Conservation (phyloP, 2,888 invertebrate genomes). For the Dryococelus australis region DNA sequence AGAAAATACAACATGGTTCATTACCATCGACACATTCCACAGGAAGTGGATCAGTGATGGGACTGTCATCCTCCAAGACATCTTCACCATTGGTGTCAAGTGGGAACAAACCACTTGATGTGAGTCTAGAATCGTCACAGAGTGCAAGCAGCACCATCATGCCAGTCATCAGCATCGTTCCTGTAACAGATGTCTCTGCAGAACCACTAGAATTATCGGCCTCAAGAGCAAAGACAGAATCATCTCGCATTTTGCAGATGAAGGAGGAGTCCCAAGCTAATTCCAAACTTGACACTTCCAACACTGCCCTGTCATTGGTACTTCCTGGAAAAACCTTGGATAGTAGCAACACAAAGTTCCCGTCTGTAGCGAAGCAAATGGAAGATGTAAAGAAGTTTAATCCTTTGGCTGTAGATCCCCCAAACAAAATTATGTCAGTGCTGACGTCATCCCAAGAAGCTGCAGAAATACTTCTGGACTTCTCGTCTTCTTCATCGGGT, state of each 20-base stretch:
- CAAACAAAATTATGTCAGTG: constrained; percentile 32
- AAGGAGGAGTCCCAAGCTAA: constrained; percentile 36
- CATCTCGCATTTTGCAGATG: constrained; percentile 27
- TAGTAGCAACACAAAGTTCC: constrained; percentile 36
- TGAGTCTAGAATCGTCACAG: constrained; percentile 35
- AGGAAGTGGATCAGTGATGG: background rate
- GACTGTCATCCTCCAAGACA: constrained; percentile 10
- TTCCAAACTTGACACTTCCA: constrained; percentile 34
- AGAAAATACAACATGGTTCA: constrained; percentile 20
- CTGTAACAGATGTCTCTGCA: constrained; percentile 1
- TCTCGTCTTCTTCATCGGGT: constrained; percentile 65
- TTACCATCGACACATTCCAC: constrained; percentile 21
- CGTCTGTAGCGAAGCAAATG: constrained; percentile 31
- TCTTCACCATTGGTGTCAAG: constrained; percentile 31
- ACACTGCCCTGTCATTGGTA: constrained; percentile 33
- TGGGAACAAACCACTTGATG: constrained; percentile 35
- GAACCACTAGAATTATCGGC: background rate
- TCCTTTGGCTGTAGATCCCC: constrained; percentile 31
- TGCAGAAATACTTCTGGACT: constrained; percentile 72
- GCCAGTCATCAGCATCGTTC: constrained; percentile 24
- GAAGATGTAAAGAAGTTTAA: constrained; percentile 37
- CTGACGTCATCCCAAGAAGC: constrained; percentile 66
- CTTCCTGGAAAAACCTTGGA: constrained; percentile 36
- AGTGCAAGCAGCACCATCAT: constrained; percentile 6
- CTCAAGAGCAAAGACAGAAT: constrained; percentile 24